Evolutionary conservation across 2,113 vertebrate genomes (phyloP).

Genomic region (Climacteris rufus): DNA sequence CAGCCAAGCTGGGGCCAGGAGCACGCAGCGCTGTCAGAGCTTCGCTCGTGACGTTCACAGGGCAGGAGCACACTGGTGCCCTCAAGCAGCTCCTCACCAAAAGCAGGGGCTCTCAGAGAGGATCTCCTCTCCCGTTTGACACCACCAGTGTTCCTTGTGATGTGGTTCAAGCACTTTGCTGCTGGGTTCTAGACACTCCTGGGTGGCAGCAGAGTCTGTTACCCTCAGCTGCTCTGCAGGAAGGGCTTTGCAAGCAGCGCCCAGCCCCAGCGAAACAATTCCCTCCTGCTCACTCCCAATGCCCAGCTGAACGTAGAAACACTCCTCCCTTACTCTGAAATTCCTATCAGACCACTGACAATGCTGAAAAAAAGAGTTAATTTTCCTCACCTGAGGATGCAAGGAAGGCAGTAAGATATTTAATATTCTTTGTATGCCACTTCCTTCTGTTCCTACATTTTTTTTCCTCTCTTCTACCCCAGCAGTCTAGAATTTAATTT

Average conservation of each 20-base stretch:
- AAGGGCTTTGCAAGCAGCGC: not conserved
- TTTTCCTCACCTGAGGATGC: not conserved
- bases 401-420: not conserved
- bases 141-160: not conserved
- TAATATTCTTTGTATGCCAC: not conserved
- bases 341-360: not conserved
- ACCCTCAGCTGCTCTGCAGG: not conserved
- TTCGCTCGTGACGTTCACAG: fast-evolving
- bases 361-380: not conserved
- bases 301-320: no score
- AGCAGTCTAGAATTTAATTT: not conserved
- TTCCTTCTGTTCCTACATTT: not conserved
- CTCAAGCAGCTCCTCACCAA: not conserved
- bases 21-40: not conserved
- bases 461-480: not conserved
- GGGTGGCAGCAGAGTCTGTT: not conserved
- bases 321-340: not conserved
- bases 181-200: not conserved
- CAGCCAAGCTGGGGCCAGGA: not conserved
- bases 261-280: not conserved
- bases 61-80: not conserved
- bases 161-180: fast-evolving
- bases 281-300: not conserved
- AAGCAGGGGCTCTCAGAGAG: not conserved
- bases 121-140: not conserved